phyloP scores from a whole-genome alignment of 2,113 vertebrate species.

The Urocynchramus pylzowi region DNA sequence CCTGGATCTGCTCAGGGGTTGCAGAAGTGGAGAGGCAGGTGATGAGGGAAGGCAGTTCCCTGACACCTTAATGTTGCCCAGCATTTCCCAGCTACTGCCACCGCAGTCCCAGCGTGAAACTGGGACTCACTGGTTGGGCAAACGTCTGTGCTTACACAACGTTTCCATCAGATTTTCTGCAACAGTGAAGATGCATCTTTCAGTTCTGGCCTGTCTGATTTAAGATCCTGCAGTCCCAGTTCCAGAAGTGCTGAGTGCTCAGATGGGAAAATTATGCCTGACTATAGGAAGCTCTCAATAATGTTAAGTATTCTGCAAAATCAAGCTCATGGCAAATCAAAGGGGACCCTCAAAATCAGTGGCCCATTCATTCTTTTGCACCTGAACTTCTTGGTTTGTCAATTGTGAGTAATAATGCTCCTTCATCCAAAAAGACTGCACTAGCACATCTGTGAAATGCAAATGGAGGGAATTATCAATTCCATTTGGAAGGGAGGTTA shows the following conservation, averaged over 20 bases:
- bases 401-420: slow-evolving; percentile 31
- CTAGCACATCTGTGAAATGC: slow-evolving; percentile 39
- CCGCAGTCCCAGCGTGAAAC: neutral
- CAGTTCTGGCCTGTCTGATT: neutral
- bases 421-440: slow-evolving; percentile 7
- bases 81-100: neutral
- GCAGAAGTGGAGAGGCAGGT: neutral
- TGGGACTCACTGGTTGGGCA: neutral
- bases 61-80: neutral
- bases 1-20: neutral
- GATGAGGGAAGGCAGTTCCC: neutral
- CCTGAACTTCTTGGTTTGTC: slow-evolving; percentile 57
- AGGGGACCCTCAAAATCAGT: slow-evolving; percentile 59
- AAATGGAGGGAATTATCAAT: slow-evolving; percentile 38
- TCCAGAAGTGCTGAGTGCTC: slow-evolving; percentile 1
- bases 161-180: neutral
- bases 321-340: slow-evolving; percentile 34
- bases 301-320: slow-evolving; percentile 22
- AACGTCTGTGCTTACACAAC: neutral
- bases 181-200: neutral
- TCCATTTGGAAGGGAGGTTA: slow-evolving; percentile 22
- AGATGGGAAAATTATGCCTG: slow-evolving; percentile 42
- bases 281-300: slow-evolving; percentile 47
- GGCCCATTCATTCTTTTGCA: slow-evolving; percentile 56
- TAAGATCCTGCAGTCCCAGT: neutral